Base-by-base conservation (phyloP, 2,797 vertebrate genomes). In the Lacerta bilineata region DNA sequence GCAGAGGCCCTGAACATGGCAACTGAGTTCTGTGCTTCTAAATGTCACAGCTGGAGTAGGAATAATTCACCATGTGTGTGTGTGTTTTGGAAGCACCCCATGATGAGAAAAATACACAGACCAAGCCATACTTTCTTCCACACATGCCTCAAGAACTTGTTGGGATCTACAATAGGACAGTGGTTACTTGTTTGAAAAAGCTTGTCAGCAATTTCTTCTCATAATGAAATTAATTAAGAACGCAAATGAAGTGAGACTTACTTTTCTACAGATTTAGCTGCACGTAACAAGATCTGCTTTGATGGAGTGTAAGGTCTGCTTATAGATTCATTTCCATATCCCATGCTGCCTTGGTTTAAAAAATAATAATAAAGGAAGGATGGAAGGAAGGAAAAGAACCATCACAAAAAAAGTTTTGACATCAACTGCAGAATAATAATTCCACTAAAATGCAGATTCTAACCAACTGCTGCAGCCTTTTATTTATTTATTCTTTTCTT, bases 261-360 rank as follows among this genome's bases (percentile, higher is more conserved):
- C 89, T 93, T 95, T 93, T 92, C 87, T 91, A 91, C 85, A 39
- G 92, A 43, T 64, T 95, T 94, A 80, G 86, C 83, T 91, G 89
- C 39, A 90, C 74, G 90, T 74, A 91, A 79, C 80, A 94, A 95
- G 72, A 90, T 89, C 68, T 92, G 89, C 88, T 90, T 91, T 90
- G 86, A 68, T 84, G 84, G 88, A 20, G 75, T 86, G 50, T 86
- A 90, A 94, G 72, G 33, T 89, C 87, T 94, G 81, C 76, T 93
- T 84, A 83, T 17, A 46, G 90, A 64, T 92, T 84, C 88, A 91
- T 82, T 80, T 93, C 91, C 92, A 85, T 8, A 17, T 91, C 87
- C 84, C 86, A 89, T 89, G 72, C 81, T 82, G 55, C 61, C 78
- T 93, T 94, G 89, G 83, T 88, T 92, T 91, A 92, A 92, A 92